A percentile compares a stretch with the other conserved stretches of the same genome.
Evolutionary conservation across 1,140 invertebrate species (phyloP).

Genomic region (Sogatella furcifera): DNA sequence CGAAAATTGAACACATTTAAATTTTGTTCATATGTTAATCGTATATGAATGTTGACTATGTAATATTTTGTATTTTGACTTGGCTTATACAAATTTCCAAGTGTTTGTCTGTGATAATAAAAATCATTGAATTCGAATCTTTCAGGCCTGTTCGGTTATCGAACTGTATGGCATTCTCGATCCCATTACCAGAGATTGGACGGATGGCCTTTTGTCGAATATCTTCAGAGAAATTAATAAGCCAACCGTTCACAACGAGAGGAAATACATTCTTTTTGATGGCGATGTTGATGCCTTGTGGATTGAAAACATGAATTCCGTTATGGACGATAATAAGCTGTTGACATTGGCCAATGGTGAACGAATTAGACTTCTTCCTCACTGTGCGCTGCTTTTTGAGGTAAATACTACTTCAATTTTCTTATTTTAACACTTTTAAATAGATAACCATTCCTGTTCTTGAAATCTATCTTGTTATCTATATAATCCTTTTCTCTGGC

Average conservation of each 20-base stretch:
- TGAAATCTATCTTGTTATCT: too few species aligned
- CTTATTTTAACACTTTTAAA: too few species aligned
- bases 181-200: constrained; percentile 79
- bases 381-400: constrained; percentile 81
- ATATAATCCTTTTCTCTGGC: too few species aligned
- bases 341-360: constrained; percentile 85
- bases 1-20: too few species aligned
- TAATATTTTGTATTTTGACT: too few species aligned
- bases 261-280: constrained; percentile 78
- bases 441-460: too few species aligned
- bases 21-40: too few species aligned
- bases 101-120: too few species aligned
- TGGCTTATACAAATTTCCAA: too few species aligned
- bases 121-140: constrained; percentile 12
- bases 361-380: constrained; percentile 66
- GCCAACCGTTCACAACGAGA: constrained; percentile 50
- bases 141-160: constrained; percentile 69
- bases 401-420: constrained; percentile 37
- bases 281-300: constrained; percentile 87
- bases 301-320: constrained; percentile 95
- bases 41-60: too few species aligned
- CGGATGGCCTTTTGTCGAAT: constrained; percentile 77
- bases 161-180: constrained; percentile 85
- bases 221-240: constrained; percentile 86
- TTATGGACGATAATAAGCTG: constrained; percentile 89